phyloP scores from a whole-genome alignment of 2,888 invertebrate genomes.

The Endomychus coccineus region DNA sequence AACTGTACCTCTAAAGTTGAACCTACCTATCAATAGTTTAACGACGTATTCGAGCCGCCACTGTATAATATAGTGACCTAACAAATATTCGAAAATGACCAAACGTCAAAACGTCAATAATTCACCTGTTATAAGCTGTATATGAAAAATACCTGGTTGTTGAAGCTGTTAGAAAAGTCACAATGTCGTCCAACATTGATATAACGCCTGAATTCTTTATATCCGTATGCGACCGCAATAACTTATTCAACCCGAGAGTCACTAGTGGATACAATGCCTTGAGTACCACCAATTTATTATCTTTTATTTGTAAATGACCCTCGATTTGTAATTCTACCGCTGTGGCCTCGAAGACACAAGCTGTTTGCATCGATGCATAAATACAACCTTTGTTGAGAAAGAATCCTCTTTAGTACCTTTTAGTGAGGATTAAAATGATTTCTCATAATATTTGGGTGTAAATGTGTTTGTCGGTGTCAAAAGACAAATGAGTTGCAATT shows the following conservation, averaged over 20 bases:
- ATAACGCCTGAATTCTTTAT: too few species aligned
- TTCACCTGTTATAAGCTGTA: too few species aligned
- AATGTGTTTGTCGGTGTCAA: conserved; percentile 10
- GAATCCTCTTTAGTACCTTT: conserved; percentile 32
- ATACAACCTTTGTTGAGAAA: conserved; percentile 30
- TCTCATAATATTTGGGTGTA: conserved; percentile 2
- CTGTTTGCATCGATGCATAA: conserved; percentile 24
- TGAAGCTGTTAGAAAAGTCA: too few species aligned
- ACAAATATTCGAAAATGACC: too few species aligned
- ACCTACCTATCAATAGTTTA: too few species aligned
- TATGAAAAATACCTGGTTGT: too few species aligned
- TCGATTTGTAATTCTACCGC: conserved; percentile 39
- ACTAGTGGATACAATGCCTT: too few species aligned
- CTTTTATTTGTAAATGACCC: conserved; percentile 41
- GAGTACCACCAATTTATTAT: conserved; percentile 43
- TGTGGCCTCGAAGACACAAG: conserved; percentile 28
- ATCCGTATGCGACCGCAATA: conserved; percentile 34
- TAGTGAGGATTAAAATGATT: conserved; percentile 34
- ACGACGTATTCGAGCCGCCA: too few species aligned
- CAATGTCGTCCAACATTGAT: too few species aligned
- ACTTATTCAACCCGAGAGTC: conserved; percentile 32
- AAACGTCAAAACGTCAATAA: too few species aligned
- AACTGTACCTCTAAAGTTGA: too few species aligned
- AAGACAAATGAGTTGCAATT: conserved; percentile 40
- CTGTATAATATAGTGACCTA: too few species aligned